Evolutionary conservation across 2,113 vertebrate species (phyloP), one percentile per base, ranked within the genome.

Genomic region (Rhodinocichla rosea): DNA sequence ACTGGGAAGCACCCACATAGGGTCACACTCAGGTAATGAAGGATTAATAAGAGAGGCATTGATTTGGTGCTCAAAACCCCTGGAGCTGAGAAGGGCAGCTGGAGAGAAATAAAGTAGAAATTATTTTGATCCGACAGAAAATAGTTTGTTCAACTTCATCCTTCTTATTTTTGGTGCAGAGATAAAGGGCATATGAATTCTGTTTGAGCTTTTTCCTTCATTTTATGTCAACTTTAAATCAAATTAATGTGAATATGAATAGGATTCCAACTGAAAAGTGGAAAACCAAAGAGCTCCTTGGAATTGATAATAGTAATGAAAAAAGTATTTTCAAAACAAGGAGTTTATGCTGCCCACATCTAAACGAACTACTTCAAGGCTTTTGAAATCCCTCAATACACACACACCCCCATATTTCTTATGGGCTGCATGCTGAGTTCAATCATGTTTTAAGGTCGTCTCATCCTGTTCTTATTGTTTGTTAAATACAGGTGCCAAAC

Each of bases 191-290:
- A 87, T 69, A 33, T 50, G 30, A 68, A 50, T 82, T 82, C 70
- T 63, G 2, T 75, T 79, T 24, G 63, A 85, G 65, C 6, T 76
- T 87, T 85, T 73, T 24, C 12, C 44, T 79, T 88, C 49, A 15
- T 44, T 85, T 93, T 88, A 63, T 83, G 56, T 88, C 67, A 79
- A 60, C 53, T 92, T 90, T 73, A 92, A 91, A 78, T 84, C 47
- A 90, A 91, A 85, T 78, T 82, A 82, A 71, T 67, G 56, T 67
- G 85, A 74, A 55, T 37, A 82, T 85, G 27, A 95, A 67, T 63
- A 84, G 23, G 12, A 68, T 87, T 84, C 26, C 42, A 78, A 63
- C 37, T 59, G 69, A 49, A 90, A 93, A 82, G 27, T 45, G 26
- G 50, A 87, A 93, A 87, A 49, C 6, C 26, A 63, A 65, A 69